Evolutionary conservation across 2,797 vertebrate species (phyloP), one percentile per base, ranked within the genome.

Genomic region (Hemitrygon akajei): DNA sequence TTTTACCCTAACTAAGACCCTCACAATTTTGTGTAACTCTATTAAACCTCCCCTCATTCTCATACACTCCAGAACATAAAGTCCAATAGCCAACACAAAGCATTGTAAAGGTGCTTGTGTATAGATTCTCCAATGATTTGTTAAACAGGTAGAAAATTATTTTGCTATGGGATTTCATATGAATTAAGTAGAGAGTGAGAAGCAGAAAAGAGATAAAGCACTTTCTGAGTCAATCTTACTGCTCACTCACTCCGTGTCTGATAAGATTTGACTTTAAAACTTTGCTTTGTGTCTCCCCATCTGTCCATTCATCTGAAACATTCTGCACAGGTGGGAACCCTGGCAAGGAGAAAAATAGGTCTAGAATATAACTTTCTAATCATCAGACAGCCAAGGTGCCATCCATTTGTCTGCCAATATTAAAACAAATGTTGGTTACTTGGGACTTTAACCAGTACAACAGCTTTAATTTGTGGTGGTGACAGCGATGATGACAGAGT

Each of bases 361-460:
- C 25, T 27, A 27, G 76, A 37, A 86, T 11, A n/a, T 30, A 86
- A 86, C 56, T 63, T 86, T 27, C 82, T 63, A 30, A 86, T 86
- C 75, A 30, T 76, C 25, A 76, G 75, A 30, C 25, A 76, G 75
- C 25, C 30, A 30, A 60, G 82, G 30, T 86, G 14, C n/a, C 25
- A 30, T 86, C 56, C 56, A 30, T 86, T 63, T 3, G 6, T 18
- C 60, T 12, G 58, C 18, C n/a, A 87, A 60, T n/a, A 87, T 63
- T 87, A 87, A 63, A 86, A 87, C 56, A 86, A 30, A 86, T 86
- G 30, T 87, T 60, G 58, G 58, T 63, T 87, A 60, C 30, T 86
- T 86, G 82, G 58, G 82, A 60, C 56, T 58, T 11, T 16, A 60
- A 86, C 58, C 60, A 56, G n/a, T 60, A 18, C 30, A 27, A 87